A percentile compares a stretch with the other conserved stretches of the same genome.
These are phyloP conservation scores for Ginglymostoma cirratum DNA, from an alignment of 2,113 vertebrate species.

Conservation along the genomic window DNA sequence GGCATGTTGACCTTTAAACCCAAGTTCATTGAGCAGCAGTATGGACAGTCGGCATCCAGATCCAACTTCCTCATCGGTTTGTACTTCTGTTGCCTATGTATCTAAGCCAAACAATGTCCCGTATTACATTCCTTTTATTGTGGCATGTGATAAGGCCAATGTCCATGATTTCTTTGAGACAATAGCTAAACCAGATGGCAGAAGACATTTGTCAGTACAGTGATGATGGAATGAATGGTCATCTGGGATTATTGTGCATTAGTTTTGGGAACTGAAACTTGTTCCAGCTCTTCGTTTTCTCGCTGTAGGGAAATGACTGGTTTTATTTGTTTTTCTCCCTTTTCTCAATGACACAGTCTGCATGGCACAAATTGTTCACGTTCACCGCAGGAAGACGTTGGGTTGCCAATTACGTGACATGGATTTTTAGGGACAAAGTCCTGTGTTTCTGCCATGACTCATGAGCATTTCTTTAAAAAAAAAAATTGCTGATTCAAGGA, in stretches of 20 bases:
- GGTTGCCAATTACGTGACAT: background rate
- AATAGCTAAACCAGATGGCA: background rate
- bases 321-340: background rate
- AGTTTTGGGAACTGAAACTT: background rate
- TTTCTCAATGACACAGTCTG: background rate
- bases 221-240: background rate
- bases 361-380: background rate
- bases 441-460: too few relatives aligned
- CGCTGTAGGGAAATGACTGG: background rate
- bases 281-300: background rate
- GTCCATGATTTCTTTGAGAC: background rate
- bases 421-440: background rate
- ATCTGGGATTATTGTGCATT: background rate
- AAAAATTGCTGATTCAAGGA: too few relatives aligned
- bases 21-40: constrained; percentile 92
- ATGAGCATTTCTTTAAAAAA: too few relatives aligned
- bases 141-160: background rate
- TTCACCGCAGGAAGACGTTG: background rate
- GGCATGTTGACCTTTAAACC: constrained; percentile 94
- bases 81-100: constrained; percentile 39
- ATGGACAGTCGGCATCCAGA: constrained; percentile 77
- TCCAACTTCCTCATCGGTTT: constrained; percentile 90
- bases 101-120: background rate
- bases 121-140: background rate
- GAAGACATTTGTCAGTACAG: background rate